Base-by-base conservation (phyloP, 2,888 invertebrate genomes). In the Crossocerus cetratus region DNA sequence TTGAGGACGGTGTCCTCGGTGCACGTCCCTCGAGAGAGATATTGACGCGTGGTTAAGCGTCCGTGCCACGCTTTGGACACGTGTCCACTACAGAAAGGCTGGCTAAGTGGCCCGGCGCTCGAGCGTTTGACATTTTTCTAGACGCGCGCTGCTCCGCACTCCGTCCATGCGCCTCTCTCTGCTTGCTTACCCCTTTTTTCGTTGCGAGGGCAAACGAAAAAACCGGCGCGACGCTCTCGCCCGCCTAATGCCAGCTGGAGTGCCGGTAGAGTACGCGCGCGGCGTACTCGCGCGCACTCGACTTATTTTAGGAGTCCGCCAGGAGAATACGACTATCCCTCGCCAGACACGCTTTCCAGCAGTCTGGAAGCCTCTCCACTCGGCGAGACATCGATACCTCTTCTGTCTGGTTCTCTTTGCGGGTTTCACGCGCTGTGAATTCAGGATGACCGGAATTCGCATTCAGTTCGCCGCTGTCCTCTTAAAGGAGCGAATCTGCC, bases 61-160 rank as follows among this genome's bases (percentile, higher is more conserved):
- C 72, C 61, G 32, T 73, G 81, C 76, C 82, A 79, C 80, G 77
- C 80, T 82, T 80, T 81, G 74, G 84, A 83, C 82, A 81, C 81
- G 83, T 81, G 80, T 80, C 76, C 75, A 70, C 32, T 32, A 32
- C 32, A 32, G 32, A 32, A 32, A 32, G 72, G 66, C 74, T 74
- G 81, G 84, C 83, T 86, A 87, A 87, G 87, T 87, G 83, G 81
- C 74, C 74, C 32, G 32, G 80, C n/a, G n/a, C 78, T 80, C 74
- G 80, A 81, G 81, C 81, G 83, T 86, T 85, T 84, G 69, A 80
- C 83, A 67, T 82, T 85, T 85, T 83, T 83, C 80, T 81, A 83
- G 79, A 75, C 81, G 67, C 62, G 1, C 32, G 32, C 3, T 32
- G 32, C 32, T 32, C 32, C 32, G 32, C 32, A 32, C 32, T 32